phyloP scores from a whole-genome alignment of 2,113 vertebrate species.

The Corydoras maculifer region DNA sequence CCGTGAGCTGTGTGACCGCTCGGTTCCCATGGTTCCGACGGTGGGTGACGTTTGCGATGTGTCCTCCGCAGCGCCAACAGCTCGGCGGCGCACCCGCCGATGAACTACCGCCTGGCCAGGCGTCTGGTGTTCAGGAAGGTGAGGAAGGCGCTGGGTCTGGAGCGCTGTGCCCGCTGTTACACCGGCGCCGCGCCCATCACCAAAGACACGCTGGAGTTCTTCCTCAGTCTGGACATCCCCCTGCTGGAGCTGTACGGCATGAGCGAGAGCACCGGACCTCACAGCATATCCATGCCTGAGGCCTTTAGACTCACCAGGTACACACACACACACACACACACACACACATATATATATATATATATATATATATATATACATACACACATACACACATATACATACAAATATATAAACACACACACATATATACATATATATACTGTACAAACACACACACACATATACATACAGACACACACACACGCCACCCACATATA shows the following conservation, averaged over 20 bases:
- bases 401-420: too few species aligned
- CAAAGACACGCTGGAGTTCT: conserved; percentile 83
- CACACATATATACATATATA: too few species aligned
- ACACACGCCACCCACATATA: too few species aligned
- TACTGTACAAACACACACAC: too few species aligned
- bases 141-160: conserved; percentile 75
- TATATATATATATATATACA: too few species aligned
- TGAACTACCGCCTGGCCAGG: conserved; percentile 78
- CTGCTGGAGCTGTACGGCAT: conserved; percentile 85
- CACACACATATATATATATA: background rate
- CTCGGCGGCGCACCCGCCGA: background rate
- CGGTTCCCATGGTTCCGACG: background rate
- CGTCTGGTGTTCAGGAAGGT: conserved; percentile 80
- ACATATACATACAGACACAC: too few species aligned
- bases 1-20: background rate
- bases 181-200: conserved; percentile 81
- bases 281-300: conserved; percentile 58
- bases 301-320: conserved; percentile 76
- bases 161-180: conserved; percentile 76
- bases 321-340: background rate
- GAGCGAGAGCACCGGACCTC: conserved; percentile 84
- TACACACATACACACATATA: too few species aligned
- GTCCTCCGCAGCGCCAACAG: conserved; percentile 38
- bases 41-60: background rate
- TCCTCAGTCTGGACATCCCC: conserved; percentile 85